A percentile compares a stretch with the other conserved stretches of the same genome.
phyloP scores from a whole-genome alignment of 37 sponge, comb jelly and placozoan species.

The Geodia barretti region DNA sequence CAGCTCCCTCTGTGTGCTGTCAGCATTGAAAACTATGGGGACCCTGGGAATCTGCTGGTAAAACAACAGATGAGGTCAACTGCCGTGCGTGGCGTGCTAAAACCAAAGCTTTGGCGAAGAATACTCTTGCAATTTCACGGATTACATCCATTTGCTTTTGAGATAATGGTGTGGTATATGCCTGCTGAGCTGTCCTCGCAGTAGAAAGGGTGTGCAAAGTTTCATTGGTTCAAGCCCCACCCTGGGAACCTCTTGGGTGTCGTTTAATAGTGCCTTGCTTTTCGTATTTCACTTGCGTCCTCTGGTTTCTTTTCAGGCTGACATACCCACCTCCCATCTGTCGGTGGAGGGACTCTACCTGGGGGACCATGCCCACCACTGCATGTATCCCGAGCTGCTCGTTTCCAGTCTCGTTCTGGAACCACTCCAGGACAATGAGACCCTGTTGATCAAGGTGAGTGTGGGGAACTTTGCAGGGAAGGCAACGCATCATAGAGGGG shows the following conservation, averaged over 20 bases:
- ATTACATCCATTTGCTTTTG: no score
- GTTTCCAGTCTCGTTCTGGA: slow-evolving; percentile 65
- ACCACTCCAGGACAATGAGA: slow-evolving; percentile 70
- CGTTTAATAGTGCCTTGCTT: not conserved
- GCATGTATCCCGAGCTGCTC: slow-evolving; percentile 73
- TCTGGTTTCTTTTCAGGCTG: slow-evolving; percentile 37
- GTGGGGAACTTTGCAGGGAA: not conserved
- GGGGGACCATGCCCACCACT: slow-evolving; percentile 70
- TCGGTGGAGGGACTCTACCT: slow-evolving; percentile 71
- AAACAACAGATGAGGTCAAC: no score
- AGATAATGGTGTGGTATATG: no score
- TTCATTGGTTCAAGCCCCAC: no score
- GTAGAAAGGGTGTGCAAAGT: no score
- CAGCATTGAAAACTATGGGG: not conserved
- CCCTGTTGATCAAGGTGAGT: slow-evolving; percentile 67
- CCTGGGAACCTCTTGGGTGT: no score
- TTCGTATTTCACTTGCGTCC: not conserved
- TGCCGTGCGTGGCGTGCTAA: no score
- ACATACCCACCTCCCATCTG: slow-evolving; percentile 67
- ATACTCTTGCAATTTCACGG: no score
- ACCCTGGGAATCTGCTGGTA: no score
- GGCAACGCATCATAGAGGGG: no score
- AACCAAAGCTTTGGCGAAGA: no score
- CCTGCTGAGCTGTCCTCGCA: no score
- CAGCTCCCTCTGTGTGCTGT: slow-evolving; percentile 42